A percentile compares a stretch with the other conserved stretches of the same genome.
phyloP scores from a whole-genome alignment of 2,113 vertebrate species.

The Fukomys damarensis region DNA sequence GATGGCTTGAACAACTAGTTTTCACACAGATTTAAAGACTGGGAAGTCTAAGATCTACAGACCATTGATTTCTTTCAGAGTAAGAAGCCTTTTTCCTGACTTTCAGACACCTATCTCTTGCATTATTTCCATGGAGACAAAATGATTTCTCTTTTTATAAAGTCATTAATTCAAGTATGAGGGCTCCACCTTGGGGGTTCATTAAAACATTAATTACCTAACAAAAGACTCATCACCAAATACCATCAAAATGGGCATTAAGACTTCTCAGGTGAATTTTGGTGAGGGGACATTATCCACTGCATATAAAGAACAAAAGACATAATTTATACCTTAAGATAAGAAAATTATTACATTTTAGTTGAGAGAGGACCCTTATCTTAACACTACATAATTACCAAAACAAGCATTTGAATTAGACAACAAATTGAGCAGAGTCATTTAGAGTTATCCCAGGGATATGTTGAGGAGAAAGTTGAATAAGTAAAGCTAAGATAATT shows the following conservation, averaged over 20 bases:
- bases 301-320: not conserved
- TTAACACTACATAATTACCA: not conserved
- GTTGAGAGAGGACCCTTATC: not conserved
- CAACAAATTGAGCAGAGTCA: not conserved
- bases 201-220: not conserved
- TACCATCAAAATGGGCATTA: not conserved
- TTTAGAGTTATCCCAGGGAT: not conserved
- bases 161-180: not conserved
- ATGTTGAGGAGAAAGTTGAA: not conserved
- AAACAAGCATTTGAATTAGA: not conserved
- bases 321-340: not conserved
- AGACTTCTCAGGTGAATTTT: not conserved
- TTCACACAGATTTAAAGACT: not conserved
- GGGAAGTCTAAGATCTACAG: not conserved
- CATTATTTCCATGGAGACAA: not conserved
- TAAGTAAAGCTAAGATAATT: slow-evolving; percentile 4
- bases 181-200: not conserved
- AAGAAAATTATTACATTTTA: not conserved
- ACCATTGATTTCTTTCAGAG: not conserved
- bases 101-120: not conserved
- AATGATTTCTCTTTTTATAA: not conserved
- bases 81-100: not conserved
- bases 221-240: not conserved
- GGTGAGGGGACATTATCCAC: not conserved
- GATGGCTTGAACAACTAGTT: not conserved